These are phyloP conservation scores for Clepsis dumicolana DNA, from an alignment of 2,888 invertebrate species.

Conservation along the genomic window DNA sequence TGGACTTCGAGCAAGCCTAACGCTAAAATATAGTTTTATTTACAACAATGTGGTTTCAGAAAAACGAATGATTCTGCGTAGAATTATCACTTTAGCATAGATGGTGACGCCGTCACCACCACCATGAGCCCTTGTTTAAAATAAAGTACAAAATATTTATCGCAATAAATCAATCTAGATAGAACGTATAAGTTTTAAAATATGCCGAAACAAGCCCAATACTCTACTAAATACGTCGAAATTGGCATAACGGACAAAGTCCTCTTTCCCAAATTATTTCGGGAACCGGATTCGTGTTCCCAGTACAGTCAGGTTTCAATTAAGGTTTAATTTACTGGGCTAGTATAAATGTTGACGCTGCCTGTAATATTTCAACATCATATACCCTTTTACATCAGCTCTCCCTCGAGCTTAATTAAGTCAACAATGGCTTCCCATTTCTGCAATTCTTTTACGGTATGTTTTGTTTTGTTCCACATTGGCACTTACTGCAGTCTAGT, in stretches of 20 bases:
- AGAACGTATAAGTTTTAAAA: neutral
- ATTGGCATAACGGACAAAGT: neutral
- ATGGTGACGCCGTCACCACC: too few relatives aligned
- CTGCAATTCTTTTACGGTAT: conserved; percentile 48
- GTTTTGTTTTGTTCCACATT: conserved; percentile 45
- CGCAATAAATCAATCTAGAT: neutral
- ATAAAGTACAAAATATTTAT: too few relatives aligned
- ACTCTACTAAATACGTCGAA: neutral
- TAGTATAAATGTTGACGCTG: conserved; percentile 50
- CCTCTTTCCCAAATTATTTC: conserved; percentile 6
- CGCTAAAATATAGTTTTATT: too few relatives aligned
- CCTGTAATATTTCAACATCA: conserved; percentile 52
- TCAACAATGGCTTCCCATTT: conserved; percentile 57
- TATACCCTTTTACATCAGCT: conserved; percentile 60
- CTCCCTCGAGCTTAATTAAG: conserved; percentile 63
- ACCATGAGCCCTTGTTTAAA: too few relatives aligned
- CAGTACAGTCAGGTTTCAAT: conserved; percentile 49
- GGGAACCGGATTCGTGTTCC: neutral
- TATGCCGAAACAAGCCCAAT: neutral
- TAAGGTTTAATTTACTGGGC: conserved; percentile 55
- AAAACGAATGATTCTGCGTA: too few relatives aligned
- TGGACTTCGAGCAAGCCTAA: too few relatives aligned
- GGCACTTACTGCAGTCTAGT: conserved; percentile 10
- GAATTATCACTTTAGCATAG: too few relatives aligned
- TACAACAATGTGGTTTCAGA: too few relatives aligned